Base-by-base conservation (phyloP, 2,888 invertebrate species). In the Eupithecia centaureata region DNA sequence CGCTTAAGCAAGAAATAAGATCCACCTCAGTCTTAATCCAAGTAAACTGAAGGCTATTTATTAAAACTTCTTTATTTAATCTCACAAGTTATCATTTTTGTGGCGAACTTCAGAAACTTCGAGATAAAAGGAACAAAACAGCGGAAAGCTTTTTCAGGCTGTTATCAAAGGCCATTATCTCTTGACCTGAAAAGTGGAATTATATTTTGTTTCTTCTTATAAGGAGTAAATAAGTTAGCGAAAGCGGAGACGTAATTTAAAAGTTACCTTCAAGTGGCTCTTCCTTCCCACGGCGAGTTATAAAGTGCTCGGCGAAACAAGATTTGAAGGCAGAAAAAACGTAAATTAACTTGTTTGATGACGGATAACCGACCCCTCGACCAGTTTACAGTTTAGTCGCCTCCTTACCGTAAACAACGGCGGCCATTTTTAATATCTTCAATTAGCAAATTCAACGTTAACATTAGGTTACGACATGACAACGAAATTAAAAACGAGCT, bases 141-240 rank as follows among this genome's bases (percentile, higher is more conserved):
- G 88, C 91, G 91, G 91, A 92, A 92, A 92, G 92, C 92, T 92
- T 92, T 91, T 88, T 89, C 90, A 88, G 87, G 84, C 88, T 89
- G 87, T 91, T 92, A 92, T 91, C 91, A 92, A 90, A 91, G 88
- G 85, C 90, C 89, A 91, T 92, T 92, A 92, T 91, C 91, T 90
- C 84, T 87, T 91, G 92, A 92, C 90, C 91, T 92, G 89, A 89
- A 90, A 91, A 89, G 86, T 89, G 86, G 89, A 90, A 92, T 92
- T 90, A 91, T 91, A 91, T 92, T 92, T 91, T 90, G 91, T 89
- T 90, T 88, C 86, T 86, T 85, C 86, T 89, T 88, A 88, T 89
- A 90, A 87, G 84, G 83, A 89, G 88, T 91, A 91, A 91, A 90
- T 91, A 92, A 91, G 89, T 90, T 90, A 90, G 83, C 77, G 77